These are phyloP conservation scores for Alosa sapidissima DNA, from an alignment of 2,797 vertebrate genomes.

Conservation along the genomic window DNA sequence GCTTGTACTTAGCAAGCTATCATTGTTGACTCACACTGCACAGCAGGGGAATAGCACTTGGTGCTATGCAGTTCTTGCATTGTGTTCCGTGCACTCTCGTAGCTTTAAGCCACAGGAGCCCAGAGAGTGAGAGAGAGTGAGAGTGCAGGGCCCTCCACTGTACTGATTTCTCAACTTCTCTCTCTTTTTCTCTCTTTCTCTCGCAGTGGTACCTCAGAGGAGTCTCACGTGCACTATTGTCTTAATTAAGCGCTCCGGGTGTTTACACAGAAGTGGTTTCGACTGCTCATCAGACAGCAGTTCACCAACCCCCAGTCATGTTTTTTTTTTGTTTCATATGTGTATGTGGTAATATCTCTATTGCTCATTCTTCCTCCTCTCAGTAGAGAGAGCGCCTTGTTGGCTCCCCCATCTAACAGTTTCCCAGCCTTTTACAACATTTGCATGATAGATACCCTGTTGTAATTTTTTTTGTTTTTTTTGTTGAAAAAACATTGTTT, in stretches of 20 bases:
- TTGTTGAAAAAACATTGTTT: neutral
- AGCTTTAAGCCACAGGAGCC: neutral
- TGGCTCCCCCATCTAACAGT: neutral
- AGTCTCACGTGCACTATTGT: neutral
- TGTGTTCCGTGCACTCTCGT: too few species aligned
- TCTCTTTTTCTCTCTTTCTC: too few species aligned
- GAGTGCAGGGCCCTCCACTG: neutral
- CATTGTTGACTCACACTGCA: neutral
- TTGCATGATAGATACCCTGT: neutral
- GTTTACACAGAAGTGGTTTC: neutral
- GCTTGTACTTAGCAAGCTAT: neutral
- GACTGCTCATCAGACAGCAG: neutral
- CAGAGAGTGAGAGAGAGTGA: neutral
- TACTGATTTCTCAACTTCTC: neutral
- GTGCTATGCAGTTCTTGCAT: neutral
- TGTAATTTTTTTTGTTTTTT: neutral
- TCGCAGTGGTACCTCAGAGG: neutral
- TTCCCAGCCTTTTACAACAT: neutral
- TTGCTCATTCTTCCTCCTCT: neutral
- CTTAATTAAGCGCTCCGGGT: neutral
- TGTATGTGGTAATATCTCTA: neutral
- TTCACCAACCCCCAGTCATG: neutral
- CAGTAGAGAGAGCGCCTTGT: neutral
- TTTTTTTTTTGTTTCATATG: neutral
- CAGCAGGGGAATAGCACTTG: neutral